A percentile compares a stretch with the other conserved stretches of the same genome.
Evolutionary conservation across 2,888 invertebrate genomes (phyloP).

Genomic region (Drosophila histrio): DNA sequence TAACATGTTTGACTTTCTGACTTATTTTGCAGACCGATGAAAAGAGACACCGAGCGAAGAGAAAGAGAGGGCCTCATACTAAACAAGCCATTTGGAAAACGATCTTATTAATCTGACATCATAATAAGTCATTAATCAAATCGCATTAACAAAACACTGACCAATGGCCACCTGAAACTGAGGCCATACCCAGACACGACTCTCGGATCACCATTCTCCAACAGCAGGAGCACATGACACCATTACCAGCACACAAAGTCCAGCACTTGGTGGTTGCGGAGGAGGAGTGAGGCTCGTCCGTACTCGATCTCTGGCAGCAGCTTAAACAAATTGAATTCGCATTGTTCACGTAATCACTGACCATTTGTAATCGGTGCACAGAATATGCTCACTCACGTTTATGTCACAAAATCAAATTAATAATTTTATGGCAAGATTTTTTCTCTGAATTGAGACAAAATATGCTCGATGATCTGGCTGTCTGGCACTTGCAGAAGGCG

Average conservation of each 20-base stretch:
- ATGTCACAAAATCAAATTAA: slow-evolving; percentile 70
- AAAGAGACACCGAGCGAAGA: slow-evolving; percentile 20
- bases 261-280: not conserved
- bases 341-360: slow-evolving; percentile 70
- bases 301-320: slow-evolving; percentile 55
- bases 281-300: slow-evolving; percentile 1
- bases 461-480: slow-evolving; percentile 20
- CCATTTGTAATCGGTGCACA: slow-evolving; percentile 63
- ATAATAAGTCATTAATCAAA: slow-evolving; percentile 83
- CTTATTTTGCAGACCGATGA: slow-evolving; percentile 43
- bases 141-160: slow-evolving; percentile 75
- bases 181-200: slow-evolving; percentile 54
- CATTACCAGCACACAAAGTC: slow-evolving; percentile 21
- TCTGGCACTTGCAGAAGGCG: slow-evolving; percentile 56
- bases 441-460: slow-evolving; percentile 51
- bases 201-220: slow-evolving; percentile 56
- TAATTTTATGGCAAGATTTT: slow-evolving; percentile 42
- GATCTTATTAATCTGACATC: slow-evolving; percentile 84
- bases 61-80: not conserved
- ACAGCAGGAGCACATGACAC: slow-evolving; percentile 50
- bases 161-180: slow-evolving; percentile 63
- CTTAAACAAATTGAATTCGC: slow-evolving; percentile 76
- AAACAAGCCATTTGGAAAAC: slow-evolving; percentile 73
- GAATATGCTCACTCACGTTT: slow-evolving; percentile 75
- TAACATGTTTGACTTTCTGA: slow-evolving; percentile 44